Evolutionary conservation across 2,113 vertebrate species (phyloP), one percentile per base, ranked within the genome.

Genomic region (Phodopus roborovskii): DNA sequence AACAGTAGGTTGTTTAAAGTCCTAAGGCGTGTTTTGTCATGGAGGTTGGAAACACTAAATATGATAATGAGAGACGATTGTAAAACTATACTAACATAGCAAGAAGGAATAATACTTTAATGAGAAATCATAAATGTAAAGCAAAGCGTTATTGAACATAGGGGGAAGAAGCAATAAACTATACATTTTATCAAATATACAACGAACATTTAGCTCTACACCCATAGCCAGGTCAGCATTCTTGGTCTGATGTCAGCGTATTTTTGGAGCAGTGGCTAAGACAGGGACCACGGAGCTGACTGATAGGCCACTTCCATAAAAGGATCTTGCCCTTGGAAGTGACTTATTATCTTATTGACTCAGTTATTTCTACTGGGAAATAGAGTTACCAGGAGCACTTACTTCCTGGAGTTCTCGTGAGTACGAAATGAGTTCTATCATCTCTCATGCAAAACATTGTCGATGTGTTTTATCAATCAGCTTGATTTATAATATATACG

Each of bases 321-420:
- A 85, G 28, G 11, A 39, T 30, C 20, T n/a, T 71, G 30, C 17
- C 64, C 33, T 93, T 79, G 73, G 7, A 89, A 58, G n/a, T 81
- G 53, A 87, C 71, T 95, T 79, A 85, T 15, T 88, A 70, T n/a
- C 36, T 30, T 56, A 70, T 42, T 62, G 48, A 94, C 8, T 96
- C 24, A 79, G 15, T 81, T 70, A 84, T 66, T 75, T 75, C 24
- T 85, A 17, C 5, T 82, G 30, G 84, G 82, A 81, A 82, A 81
- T 64, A 42, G 58, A 12, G 13, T 70, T 78, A 79, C 71, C 64
- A 70, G 4, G 12, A 81, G 20, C 48, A 10, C 12, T 91, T 73
- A 33, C n/a, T 62, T 58, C 3, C 36, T 83, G 45, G 13, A 88
- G 30, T 78, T 97, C 4, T 74, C 66, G n/a, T 75, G 24, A 92